phyloP scores from a whole-genome alignment of 2,888 invertebrate species.

The Panorpa germanica region DNA sequence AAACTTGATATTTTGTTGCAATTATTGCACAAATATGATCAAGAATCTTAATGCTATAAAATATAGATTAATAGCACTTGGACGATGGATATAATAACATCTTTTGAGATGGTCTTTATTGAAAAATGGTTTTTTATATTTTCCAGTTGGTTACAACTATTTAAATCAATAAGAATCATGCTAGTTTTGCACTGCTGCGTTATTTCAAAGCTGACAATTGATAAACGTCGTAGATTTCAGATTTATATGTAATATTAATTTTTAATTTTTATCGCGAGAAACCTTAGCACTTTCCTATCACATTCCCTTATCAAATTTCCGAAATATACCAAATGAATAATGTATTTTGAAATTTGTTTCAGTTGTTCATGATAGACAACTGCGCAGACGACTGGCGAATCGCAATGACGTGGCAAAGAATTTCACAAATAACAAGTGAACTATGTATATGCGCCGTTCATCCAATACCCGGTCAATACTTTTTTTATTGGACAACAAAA shows the following conservation, averaged over 20 bases:
- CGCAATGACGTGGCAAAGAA: conserved; percentile 97
- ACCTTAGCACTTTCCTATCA: background rate
- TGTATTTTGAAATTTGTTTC: conserved; percentile 23
- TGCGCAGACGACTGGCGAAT: conserved; percentile 99
- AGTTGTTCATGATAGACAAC: conserved; percentile 99
- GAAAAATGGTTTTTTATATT: too few relatives aligned
- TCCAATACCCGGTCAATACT: conserved; percentile 92
- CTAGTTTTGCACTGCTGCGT: too few relatives aligned
- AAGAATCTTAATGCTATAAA: too few relatives aligned
- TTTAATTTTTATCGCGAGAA: background rate
- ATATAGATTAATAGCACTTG: too few relatives aligned
- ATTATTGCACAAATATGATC: too few relatives aligned
- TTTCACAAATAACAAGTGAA: conserved; percentile 82
- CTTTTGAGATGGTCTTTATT: too few relatives aligned
- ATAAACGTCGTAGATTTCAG: too few relatives aligned
- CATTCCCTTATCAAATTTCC: background rate
- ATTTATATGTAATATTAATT: conserved; percentile 2
- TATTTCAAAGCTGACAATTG: too few relatives aligned
- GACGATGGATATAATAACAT: too few relatives aligned
- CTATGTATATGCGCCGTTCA: conserved; percentile 93
- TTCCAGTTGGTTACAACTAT: too few relatives aligned
- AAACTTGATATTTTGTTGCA: too few relatives aligned
- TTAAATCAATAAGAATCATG: too few relatives aligned
- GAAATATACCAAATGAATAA: background rate
- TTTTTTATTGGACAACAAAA: conserved; percentile 92